Percentiles rank a stretch among this genome's conserved stretches.
Conservation (phyloP, 2,113 vertebrate species). For the Vireo altiloquus region DNA sequence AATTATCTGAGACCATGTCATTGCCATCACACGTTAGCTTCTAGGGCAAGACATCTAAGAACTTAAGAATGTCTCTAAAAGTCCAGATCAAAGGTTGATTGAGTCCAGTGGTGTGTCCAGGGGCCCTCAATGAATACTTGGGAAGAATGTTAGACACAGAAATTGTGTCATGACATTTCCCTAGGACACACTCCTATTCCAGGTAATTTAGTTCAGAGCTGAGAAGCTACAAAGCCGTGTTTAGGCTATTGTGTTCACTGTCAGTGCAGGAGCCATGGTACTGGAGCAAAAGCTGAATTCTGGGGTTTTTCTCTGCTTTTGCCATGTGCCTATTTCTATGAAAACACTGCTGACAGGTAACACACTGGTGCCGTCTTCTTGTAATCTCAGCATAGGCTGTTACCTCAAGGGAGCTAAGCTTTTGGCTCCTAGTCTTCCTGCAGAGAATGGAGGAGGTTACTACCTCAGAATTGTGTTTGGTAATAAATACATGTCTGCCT, state of each 20-base stretch:
- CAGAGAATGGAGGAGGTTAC: neutral
- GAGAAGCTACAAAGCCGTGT: neutral
- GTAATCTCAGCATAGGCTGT: neutral
- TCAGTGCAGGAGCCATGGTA: neutral
- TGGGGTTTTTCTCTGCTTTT: neutral
- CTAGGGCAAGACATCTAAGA: neutral
- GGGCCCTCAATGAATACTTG: neutral
- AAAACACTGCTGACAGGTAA: neutral
- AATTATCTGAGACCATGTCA: neutral
- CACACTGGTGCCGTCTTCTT: neutral
- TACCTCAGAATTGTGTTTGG: neutral
- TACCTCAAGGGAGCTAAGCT: neutral
- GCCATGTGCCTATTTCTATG: fast-evolving
- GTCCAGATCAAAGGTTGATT: neutral
- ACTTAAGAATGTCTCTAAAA: neutral
- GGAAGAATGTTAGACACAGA: neutral
- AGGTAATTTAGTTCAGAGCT: neutral
- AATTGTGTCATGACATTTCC: neutral
- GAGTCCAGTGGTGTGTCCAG: neutral
- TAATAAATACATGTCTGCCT: neutral
- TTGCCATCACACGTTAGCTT: neutral
- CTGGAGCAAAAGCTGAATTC: neutral
- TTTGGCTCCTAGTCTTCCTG: neutral
- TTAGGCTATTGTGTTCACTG: neutral
- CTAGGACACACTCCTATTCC: neutral